Evolutionary conservation across 2,797 vertebrate species (phyloP).

Genomic region (Muscicapa striata): DNA sequence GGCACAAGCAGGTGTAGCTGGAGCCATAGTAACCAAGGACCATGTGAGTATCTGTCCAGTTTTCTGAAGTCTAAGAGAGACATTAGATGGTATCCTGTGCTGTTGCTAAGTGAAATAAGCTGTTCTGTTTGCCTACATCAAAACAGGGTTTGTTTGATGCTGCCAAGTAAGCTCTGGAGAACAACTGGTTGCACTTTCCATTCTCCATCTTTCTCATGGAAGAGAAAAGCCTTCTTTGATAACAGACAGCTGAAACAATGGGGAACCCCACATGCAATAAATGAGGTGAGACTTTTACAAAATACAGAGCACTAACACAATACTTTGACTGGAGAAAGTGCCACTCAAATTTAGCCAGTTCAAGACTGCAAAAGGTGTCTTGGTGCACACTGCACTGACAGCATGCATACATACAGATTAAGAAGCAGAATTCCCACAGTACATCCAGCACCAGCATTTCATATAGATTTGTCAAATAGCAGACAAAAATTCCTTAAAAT

Average conservation of each 20-base stretch:
- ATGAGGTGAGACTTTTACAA: not conserved
- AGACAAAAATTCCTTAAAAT: not conserved
- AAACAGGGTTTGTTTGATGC: not conserved
- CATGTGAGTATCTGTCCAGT: not conserved
- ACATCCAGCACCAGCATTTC: not conserved
- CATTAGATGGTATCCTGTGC: not conserved
- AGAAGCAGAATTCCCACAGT: not conserved
- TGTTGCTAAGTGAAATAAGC: not conserved
- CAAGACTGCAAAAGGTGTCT: not conserved
- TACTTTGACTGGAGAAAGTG: not conserved
- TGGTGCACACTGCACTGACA: not conserved
- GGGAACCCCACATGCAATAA: not conserved
- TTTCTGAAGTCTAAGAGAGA: not conserved
- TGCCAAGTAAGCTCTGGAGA: not conserved
- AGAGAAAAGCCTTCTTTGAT: no score
- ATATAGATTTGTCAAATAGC: not conserved
- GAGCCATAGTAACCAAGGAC: not conserved
- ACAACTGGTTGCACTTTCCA: not conserved
- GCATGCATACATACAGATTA: not conserved
- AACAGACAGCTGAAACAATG: not conserved
- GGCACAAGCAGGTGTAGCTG: not conserved
- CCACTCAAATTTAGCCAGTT: not conserved
- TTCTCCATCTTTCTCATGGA: no score
- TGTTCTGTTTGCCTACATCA: not conserved
- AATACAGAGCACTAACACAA: not conserved